A percentile compares a stretch with the other conserved stretches of the same genome.
Evolutionary conservation across 2,888 invertebrate species (phyloP).

Genomic region (Torymus aiolomorphi): DNA sequence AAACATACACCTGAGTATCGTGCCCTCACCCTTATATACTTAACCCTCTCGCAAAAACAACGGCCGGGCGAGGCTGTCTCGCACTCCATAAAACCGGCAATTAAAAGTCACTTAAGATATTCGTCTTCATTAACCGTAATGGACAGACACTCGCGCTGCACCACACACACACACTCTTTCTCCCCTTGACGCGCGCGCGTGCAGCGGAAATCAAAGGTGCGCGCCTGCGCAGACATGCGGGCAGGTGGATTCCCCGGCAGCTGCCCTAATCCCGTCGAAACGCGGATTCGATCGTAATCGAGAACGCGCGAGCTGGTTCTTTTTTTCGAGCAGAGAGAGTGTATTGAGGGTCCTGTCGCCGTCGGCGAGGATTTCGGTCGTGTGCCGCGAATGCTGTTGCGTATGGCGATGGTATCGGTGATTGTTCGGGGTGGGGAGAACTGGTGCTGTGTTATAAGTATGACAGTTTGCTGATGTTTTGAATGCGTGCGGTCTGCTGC

Average conservation of each 20-base stretch:
- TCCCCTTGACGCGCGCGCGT: not conserved
- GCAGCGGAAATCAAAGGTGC: conserved; percentile 49
- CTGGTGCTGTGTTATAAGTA: no score
- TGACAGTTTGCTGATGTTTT: no score
- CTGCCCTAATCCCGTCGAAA: conserved; percentile 25
- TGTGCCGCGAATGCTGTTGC: no score
- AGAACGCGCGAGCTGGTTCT: conserved; percentile 1
- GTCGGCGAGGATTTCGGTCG: no score
- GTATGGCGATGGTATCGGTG: no score
- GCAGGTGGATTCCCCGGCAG: conserved; percentile 32
- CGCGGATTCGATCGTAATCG: conserved; percentile 52
- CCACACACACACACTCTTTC: conserved; percentile 26
- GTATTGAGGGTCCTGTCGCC: no score
- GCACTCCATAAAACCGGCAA: conserved; percentile 9
- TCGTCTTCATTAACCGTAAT: conserved; percentile 52
- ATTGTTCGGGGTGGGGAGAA: no score
- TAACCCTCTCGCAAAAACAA: no score
- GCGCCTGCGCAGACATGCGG: not conserved
- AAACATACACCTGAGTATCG: no score
- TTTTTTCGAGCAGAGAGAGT: not conserved
- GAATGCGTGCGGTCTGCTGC: no score
- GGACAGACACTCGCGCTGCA: conserved; percentile 37
- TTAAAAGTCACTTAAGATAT: conserved; percentile 46
- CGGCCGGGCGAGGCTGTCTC: no score
- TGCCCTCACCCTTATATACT: no score